Base-by-base conservation (phyloP, 2,888 invertebrate species). In the Drosophila helvetica region DNA sequence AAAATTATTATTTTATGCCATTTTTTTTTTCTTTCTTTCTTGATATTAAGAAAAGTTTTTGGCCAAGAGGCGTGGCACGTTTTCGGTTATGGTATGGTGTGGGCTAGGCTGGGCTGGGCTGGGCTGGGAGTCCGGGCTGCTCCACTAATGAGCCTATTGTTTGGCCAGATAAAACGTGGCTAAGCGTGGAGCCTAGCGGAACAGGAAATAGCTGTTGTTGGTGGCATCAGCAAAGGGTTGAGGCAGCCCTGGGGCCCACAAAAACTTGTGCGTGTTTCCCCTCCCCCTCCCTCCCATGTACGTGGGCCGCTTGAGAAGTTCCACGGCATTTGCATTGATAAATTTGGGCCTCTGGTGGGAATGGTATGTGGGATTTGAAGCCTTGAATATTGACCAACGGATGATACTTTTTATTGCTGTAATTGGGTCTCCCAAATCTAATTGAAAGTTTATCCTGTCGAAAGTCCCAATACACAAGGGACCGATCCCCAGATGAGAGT, bases 1-100 rank as follows among this genome's bases (percentile, higher is more conserved):
- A 86, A 88, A 85, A 88, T 88, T 88, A 84, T 84, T 86, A 86
- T 84, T 84, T 85, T 86, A 79, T 84, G 75, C 69, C 38, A 57
- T 15, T 18, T 38, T 51, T 68, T 15, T 30, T 53, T 45, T 15
- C 15, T 27, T 46, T 22, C 17, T 17, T 45, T 19, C 19, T 18
- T 38, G 66, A 83, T 86, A 86, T 88, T 77, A 80, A 69, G 79
- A 77, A 86, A 84, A 88, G 79, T 86, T 76, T 88, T 76, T 79
- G 46, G 30, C 58, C 56, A 61, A 64, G 65, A 62, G 71, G 60
- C 56, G 53, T 51, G 64, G 45, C 55, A 51, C 18, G 47, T 42
- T 52, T 42, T 18, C 27, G 7, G 22, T 22, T 22, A 22, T 5
- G 22, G 22, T 22, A 22, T 4, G 22, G 22, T 22, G 22, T 22